These are phyloP conservation scores for Atethmia centrago DNA, from an alignment of 2,888 invertebrate genomes.

Conservation along the genomic window DNA sequence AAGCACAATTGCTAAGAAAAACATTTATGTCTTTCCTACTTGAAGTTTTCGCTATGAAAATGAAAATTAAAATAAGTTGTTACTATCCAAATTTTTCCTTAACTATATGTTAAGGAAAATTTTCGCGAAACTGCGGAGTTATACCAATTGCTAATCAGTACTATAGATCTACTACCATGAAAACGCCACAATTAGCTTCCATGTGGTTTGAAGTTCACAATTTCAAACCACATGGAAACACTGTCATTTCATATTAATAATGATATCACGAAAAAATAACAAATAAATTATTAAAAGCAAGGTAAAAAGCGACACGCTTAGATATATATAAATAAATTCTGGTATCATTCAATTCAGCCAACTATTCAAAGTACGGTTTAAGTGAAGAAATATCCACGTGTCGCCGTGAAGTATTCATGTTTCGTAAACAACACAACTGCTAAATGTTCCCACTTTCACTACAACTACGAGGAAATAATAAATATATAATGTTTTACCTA, in stretches of 20 bases:
- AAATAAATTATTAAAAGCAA: slow-evolving; percentile 10
- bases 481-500: slow-evolving; percentile 80
- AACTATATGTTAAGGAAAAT: too few species aligned
- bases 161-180: background rate
- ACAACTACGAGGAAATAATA: slow-evolving; percentile 60
- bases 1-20: slow-evolving; percentile 1
- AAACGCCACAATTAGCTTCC: background rate
- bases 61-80: background rate
- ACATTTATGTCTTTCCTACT: background rate
- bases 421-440: slow-evolving; percentile 61
- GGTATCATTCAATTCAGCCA: slow-evolving; percentile 53
- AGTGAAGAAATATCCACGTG: slow-evolving; percentile 69
- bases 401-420: slow-evolving; percentile 70
- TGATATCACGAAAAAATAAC: background rate
- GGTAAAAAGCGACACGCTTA: slow-evolving; percentile 9
- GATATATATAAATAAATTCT: slow-evolving; percentile 27
- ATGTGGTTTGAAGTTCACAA: slow-evolving; percentile 4
- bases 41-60: background rate
- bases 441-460: slow-evolving; percentile 64
- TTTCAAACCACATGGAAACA: background rate
- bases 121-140: background rate
- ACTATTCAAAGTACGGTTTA: slow-evolving; percentile 72
- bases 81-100: background rate
- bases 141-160: background rate
- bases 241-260: background rate